phyloP scores from a whole-genome alignment of 2,113 vertebrate species.

The Nerophis lumbriciformis region DNA sequence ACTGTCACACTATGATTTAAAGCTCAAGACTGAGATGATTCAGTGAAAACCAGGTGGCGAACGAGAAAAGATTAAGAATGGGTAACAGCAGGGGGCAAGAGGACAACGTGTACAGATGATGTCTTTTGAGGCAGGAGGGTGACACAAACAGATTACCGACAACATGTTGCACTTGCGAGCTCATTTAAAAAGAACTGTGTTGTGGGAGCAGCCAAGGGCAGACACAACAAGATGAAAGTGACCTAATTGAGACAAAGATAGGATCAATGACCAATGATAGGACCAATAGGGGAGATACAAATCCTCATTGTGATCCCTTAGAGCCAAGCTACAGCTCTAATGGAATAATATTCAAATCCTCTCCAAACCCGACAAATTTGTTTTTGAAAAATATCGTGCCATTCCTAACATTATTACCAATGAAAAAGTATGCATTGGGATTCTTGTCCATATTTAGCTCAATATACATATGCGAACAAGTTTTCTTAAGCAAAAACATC shows the following conservation, averaged over 20 bases:
- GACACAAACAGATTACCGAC: conserved; percentile 19
- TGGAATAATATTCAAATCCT: conserved; percentile 12
- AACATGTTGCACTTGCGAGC: conserved; percentile 33
- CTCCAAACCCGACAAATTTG: background rate
- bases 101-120: conserved; percentile 30
- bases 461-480: no score
- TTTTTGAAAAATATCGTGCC: no score
- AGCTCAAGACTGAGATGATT: conserved; percentile 14
- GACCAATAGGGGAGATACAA: conserved; percentile 26
- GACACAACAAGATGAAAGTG: conserved; percentile 42
- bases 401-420: no score
- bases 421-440: background rate
- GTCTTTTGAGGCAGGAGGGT: conserved; percentile 15
- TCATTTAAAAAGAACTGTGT: conserved; percentile 40
- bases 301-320: conserved; percentile 23
- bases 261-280: conserved; percentile 42
- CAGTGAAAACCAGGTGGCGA: conserved; percentile 22
- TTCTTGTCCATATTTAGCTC: background rate
- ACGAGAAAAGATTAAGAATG: conserved; percentile 16
- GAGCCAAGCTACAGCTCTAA: conserved; percentile 6
- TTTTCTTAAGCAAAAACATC: no score
- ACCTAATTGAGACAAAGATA: conserved; percentile 24
- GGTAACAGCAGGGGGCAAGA: conserved; percentile 31
- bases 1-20: conserved; percentile 14
- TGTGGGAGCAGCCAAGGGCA: conserved; percentile 37